Evolutionary conservation across 2,888 invertebrate species (phyloP).

Genomic region (Epinotia ramella): DNA sequence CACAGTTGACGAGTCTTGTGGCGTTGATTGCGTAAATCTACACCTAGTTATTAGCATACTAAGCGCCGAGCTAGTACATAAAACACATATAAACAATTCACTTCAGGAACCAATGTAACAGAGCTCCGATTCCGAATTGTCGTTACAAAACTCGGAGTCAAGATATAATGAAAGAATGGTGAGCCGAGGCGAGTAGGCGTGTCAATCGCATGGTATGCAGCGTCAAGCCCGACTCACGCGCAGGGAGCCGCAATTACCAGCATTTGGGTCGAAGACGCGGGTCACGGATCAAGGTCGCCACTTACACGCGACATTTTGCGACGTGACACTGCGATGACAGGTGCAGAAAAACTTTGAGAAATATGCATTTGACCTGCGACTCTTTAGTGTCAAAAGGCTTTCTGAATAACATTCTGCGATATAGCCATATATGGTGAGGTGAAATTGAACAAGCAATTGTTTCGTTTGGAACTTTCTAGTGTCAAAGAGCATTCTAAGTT

Average conservation of each 20-base stretch:
- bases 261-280: constrained; percentile 63
- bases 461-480: not conserved
- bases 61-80: not conserved
- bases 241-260: constrained; percentile 47
- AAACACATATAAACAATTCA: not conserved
- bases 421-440: not conserved
- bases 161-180: not conserved
- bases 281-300: constrained; percentile 68
- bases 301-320: constrained; percentile 26
- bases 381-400: not conserved
- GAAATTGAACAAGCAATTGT: no score
- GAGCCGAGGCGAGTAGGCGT: not conserved
- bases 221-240: not conserved
- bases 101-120: not conserved
- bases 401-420: not conserved
- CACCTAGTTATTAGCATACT: not conserved
- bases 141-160: not conserved
- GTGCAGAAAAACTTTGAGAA: not conserved
- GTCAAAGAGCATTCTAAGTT: not conserved
- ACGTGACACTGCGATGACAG: constrained; percentile 6
- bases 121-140: not conserved
- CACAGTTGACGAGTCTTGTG: no score
- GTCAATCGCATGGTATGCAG: not conserved
- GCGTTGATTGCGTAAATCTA: not conserved
- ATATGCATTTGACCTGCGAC: not conserved